Evolutionary conservation across 2,888 invertebrate species (phyloP).

Genomic region (Vesta saturnalis): DNA sequence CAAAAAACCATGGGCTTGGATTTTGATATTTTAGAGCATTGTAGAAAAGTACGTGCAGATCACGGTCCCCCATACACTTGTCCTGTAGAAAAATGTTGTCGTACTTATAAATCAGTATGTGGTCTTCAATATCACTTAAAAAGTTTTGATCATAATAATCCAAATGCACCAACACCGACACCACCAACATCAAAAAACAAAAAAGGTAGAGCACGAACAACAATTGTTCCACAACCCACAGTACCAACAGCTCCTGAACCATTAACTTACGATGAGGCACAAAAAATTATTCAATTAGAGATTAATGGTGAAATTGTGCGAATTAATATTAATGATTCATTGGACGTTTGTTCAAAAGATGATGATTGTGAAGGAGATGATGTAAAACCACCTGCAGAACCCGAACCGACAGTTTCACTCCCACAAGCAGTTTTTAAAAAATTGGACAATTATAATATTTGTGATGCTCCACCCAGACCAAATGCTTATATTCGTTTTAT

Average conservation of each 20-base stretch:
- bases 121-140: slow-evolving; percentile 88
- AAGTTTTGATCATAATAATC: slow-evolving; percentile 86
- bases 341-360: slow-evolving; percentile 76
- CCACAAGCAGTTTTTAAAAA: slow-evolving; percentile 78
- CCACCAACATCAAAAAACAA: slow-evolving; percentile 69
- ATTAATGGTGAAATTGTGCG: slow-evolving; percentile 72
- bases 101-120: slow-evolving; percentile 86
- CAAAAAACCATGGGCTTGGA: slow-evolving; percentile 74
- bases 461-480: slow-evolving; percentile 85
- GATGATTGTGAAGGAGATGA: slow-evolving; percentile 65
- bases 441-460: slow-evolving; percentile 80
- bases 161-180: slow-evolving; percentile 71
- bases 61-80: slow-evolving; percentile 88
- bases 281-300: slow-evolving; percentile 87
- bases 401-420: slow-evolving; percentile 64
- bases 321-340: slow-evolving; percentile 68
- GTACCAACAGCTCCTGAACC: slow-evolving; percentile 72
- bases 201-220: slow-evolving; percentile 60
- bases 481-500: slow-evolving; percentile 94
- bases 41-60: slow-evolving; percentile 81
- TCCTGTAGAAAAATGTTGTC: slow-evolving; percentile 85
- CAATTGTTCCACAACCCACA: slow-evolving; percentile 39
- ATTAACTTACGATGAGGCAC: slow-evolving; percentile 84
- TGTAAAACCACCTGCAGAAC: slow-evolving; percentile 57
- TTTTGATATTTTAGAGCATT: slow-evolving; percentile 87